phyloP scores from a whole-genome alignment of 2,888 invertebrate genomes.

The Marronus borbonicus region DNA sequence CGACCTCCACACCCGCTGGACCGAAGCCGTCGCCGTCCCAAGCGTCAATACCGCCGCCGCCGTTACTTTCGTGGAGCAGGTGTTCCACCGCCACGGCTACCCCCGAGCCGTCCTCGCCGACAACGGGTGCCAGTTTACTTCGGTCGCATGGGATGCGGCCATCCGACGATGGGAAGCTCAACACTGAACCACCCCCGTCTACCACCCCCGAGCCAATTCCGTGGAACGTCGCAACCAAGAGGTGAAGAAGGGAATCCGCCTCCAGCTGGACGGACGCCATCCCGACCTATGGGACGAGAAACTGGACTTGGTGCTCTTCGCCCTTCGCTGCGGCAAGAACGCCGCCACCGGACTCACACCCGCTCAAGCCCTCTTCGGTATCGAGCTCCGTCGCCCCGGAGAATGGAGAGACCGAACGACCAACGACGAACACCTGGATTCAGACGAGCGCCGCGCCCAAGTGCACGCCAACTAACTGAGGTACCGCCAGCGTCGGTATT shows the following conservation, averaged over 20 bases:
- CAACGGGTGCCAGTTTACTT: neutral
- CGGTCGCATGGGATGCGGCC: neutral
- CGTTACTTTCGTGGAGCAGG: neutral
- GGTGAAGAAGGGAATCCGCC: conserved; percentile 54
- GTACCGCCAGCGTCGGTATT: neutral
- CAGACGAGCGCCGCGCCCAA: neutral
- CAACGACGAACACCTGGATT: neutral
- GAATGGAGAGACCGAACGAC: neutral
- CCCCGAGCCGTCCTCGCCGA: neutral
- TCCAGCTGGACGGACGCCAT: neutral
- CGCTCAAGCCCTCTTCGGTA: neutral
- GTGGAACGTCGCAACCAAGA: conserved; percentile 58
- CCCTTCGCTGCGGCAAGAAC: neutral
- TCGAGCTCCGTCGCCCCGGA: neutral
- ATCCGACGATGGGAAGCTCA: neutral
- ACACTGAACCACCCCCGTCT: conserved; percentile 56
- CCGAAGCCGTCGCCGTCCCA: neutral
- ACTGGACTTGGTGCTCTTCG: neutral
- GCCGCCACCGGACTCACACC: neutral
- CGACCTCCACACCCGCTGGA: neutral
- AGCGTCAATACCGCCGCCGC: neutral
- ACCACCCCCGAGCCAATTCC: conserved; percentile 57
- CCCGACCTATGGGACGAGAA: neutral
- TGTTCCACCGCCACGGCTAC: neutral
- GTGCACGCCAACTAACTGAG: neutral